These are phyloP conservation scores for Subanguina moxae DNA, from an alignment of 1,140 invertebrate species.

Conservation along the genomic window DNA sequence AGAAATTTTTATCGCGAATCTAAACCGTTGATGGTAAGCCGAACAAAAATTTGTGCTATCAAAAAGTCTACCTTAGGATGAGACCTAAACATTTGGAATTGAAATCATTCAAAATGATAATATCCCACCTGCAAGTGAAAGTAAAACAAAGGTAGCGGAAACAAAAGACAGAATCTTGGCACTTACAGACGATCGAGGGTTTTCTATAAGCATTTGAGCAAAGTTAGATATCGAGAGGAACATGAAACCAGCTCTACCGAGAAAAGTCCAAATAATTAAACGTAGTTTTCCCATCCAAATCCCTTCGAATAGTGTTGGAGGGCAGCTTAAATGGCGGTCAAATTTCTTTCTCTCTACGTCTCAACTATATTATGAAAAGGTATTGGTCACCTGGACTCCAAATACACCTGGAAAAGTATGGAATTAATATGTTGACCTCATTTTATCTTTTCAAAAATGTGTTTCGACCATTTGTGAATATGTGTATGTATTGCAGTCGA, in stretches of 20 bases:
- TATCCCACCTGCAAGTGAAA: slow-evolving; percentile 46
- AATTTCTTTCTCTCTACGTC: background rate
- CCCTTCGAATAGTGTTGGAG: slow-evolving; percentile 49
- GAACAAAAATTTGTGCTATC: no score
- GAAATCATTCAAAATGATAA: slow-evolving; percentile 12
- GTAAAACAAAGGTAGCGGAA: slow-evolving; percentile 53
- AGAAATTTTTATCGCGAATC: no score
- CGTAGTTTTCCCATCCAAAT: slow-evolving; percentile 45
- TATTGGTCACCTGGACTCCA: no score
- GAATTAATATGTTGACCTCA: no score
- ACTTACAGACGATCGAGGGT: slow-evolving; percentile 50
- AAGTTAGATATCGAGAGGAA: background rate
- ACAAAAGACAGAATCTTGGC: slow-evolving; percentile 56
- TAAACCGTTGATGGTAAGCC: no score
- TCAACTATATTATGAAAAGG: background rate
- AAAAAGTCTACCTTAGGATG: slow-evolving; percentile 33
- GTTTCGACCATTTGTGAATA: no score
- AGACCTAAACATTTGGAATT: slow-evolving; percentile 36
- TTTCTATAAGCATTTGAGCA: slow-evolving; percentile 35
- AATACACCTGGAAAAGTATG: slow-evolving; percentile 19
- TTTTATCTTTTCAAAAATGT: no score
- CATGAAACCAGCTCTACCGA: slow-evolving; percentile 7
- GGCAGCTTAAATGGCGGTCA: slow-evolving; percentile 34
- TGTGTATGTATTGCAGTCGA: no score
- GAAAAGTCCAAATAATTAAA: slow-evolving; percentile 42